A percentile compares a stretch with the other conserved stretches of the same genome.
Conservation (phyloP, 92 coral and sea anemone species). For the Parazoanthus darwini region DNA sequence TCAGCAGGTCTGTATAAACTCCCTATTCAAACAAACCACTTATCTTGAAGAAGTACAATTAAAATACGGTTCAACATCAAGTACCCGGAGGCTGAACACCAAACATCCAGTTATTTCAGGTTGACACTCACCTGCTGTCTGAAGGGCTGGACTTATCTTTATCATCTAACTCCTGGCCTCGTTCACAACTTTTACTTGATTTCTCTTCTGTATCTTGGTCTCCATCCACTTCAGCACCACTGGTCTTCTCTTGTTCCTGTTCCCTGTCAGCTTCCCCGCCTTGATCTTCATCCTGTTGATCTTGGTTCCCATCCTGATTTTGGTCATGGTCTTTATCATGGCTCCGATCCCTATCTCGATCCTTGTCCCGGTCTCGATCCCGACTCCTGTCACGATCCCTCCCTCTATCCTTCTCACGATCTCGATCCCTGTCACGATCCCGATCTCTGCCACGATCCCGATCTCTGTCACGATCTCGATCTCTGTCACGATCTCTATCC, state of each 20-base stretch:
- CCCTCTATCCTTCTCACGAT: conserved; percentile 43
- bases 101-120: background rate
- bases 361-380: conserved; percentile 53
- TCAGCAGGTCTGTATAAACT: background rate
- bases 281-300: conserved; percentile 61
- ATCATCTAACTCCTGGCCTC: conserved; percentile 54
- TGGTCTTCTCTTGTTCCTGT: conserved; percentile 28
- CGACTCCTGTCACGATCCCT: conserved; percentile 44
- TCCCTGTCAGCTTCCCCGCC: conserved; percentile 60
- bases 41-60: background rate
- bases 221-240: conserved; percentile 43
- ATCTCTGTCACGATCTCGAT: conserved; percentile 56
- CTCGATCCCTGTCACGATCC: conserved; percentile 59
- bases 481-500: conserved; percentile 51
- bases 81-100: background rate
- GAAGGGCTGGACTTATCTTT: conserved; percentile 89
- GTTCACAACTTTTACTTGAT: conserved; percentile 51
- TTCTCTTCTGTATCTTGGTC: conserved; percentile 48
- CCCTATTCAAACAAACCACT: background rate
- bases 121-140: conserved; percentile 82
- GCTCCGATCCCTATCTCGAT: conserved; percentile 50
- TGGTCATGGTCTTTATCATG: conserved; percentile 50
- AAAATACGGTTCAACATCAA: background rate
- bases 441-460: conserved; percentile 48
- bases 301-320: conserved; percentile 61